phyloP scores from a whole-genome alignment of 1,140 invertebrate genomes.

The Neocloeon triangulifer region DNA sequence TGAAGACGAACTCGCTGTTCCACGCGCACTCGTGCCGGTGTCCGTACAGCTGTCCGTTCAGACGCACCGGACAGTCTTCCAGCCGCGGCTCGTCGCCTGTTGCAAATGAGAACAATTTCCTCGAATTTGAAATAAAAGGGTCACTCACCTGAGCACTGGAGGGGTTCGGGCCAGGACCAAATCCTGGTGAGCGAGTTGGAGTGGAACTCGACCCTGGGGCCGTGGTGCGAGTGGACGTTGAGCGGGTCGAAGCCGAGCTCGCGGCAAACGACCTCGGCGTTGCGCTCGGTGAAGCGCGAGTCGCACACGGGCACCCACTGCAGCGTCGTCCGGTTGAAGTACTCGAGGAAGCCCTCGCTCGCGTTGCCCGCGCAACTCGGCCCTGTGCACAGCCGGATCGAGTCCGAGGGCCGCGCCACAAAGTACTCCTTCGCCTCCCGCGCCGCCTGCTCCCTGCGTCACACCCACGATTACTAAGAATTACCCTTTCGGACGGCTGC shows the following conservation, averaged over 20 bases:
- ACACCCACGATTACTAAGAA: too few species aligned
- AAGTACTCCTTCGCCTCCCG: too few species aligned
- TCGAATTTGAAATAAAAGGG: not conserved
- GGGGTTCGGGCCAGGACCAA: slow-evolving; percentile 87
- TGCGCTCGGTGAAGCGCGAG: slow-evolving; percentile 76
- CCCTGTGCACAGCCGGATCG: slow-evolving; percentile 48
- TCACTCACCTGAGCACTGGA: slow-evolving; percentile 41
- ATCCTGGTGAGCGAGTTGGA: slow-evolving; percentile 60
- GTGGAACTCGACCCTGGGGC: slow-evolving; percentile 59
- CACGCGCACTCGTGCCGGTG: slow-evolving; percentile 64
- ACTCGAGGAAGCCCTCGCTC: slow-evolving; percentile 61
- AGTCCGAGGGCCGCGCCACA: too few species aligned
- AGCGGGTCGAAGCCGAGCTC: slow-evolving; percentile 78
- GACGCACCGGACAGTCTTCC: slow-evolving; percentile 66
- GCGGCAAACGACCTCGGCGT: slow-evolving; percentile 84
- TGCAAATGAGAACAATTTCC: slow-evolving; percentile 7
- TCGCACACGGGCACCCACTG: slow-evolving; percentile 97
- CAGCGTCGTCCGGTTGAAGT: slow-evolving; percentile 81
- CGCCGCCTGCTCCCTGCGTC: too few species aligned
- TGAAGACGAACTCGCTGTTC: slow-evolving; percentile 80
- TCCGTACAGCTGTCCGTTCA: slow-evolving; percentile 74
- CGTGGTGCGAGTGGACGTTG: slow-evolving; percentile 66
- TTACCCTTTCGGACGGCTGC: too few species aligned
- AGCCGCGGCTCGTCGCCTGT: slow-evolving; percentile 62
- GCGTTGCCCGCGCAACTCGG: slow-evolving; percentile 34